These are phyloP conservation scores for Peromyscus californicus DNA, from an alignment of 2,113 vertebrate species.

Conservation along the genomic window DNA sequence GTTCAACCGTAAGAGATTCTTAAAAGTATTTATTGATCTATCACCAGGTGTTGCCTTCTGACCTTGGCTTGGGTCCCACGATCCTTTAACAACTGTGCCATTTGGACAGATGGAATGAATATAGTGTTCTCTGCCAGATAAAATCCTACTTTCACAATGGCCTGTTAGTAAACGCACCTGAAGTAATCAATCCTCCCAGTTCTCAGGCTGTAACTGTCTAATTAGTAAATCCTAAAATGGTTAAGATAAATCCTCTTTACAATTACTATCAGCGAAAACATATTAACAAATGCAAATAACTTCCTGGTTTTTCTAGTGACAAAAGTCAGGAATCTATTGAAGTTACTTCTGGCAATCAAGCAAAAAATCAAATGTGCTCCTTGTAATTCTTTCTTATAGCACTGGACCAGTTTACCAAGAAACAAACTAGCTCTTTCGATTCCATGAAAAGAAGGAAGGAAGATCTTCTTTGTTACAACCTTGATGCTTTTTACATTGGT, in stretches of 20 bases:
- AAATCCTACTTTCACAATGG: constrained; percentile 11
- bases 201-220: neutral
- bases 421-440: constrained; percentile 8
- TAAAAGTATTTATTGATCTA: constrained; percentile 43
- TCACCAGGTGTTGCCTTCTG: constrained; percentile 20
- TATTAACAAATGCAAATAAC: constrained; percentile 65
- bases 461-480: constrained; percentile 38
- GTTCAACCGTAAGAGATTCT: constrained; percentile 14
- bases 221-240: constrained; percentile 62
- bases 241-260: constrained; percentile 68
- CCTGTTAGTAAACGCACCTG: neutral
- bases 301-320: constrained; percentile 54
- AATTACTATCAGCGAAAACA: constrained; percentile 61
- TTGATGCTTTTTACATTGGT: neutral
- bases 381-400: constrained; percentile 62
- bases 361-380: constrained; percentile 73
- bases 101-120: neutral
- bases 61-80: neutral
- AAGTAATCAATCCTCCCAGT: constrained; percentile 31
- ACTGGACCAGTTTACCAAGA: constrained; percentile 7
- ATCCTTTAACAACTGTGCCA: constrained; percentile 28
- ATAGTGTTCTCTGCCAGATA: neutral
- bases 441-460: neutral
- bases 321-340: constrained; percentile 63
- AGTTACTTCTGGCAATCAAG: constrained; percentile 69